Evolutionary conservation across 2,888 invertebrate species (phyloP).

Genomic region (Synanthedon tipuliformis): DNA sequence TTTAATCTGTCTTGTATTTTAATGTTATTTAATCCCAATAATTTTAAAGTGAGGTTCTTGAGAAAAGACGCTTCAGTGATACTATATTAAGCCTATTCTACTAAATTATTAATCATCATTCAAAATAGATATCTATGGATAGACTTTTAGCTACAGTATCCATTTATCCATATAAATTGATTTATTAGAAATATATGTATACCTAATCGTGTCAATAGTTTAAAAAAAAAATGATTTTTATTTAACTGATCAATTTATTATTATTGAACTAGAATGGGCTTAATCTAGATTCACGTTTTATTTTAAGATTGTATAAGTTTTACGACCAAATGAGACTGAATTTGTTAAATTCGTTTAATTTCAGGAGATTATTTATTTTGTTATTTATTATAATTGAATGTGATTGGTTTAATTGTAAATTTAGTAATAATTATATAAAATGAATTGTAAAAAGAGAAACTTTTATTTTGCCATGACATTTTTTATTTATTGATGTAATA

Average conservation of each 20-base stretch:
- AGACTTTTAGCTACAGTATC: too few species aligned
- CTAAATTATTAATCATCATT: too few species aligned
- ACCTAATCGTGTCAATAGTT: too few species aligned
- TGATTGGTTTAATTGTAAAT: slow-evolving; percentile 17
- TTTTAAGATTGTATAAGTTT: slow-evolving; percentile 11
- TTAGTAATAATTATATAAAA: slow-evolving; percentile 4
- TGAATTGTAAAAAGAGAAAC: slow-evolving; percentile 4
- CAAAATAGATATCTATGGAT: too few species aligned
- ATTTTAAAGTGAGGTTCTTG: slow-evolving; percentile 32
- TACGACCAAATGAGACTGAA: slow-evolving; percentile 67
- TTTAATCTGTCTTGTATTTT: neutral
- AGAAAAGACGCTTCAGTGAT: slow-evolving; percentile 41
- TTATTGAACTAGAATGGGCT: neutral
- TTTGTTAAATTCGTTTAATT: slow-evolving; percentile 52
- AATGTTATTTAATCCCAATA: slow-evolving; percentile 10
- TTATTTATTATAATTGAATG: slow-evolving; percentile 14
- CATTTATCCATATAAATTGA: too few species aligned
- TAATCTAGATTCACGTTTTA: too few species aligned
- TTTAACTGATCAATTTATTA: neutral
- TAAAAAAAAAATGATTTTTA: neutral
- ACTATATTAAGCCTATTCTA: slow-evolving; percentile 21
- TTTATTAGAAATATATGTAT: too few species aligned
- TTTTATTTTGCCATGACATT: slow-evolving; percentile 15
- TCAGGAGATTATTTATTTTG: slow-evolving; percentile 57
- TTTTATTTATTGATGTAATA: slow-evolving; percentile 1